Base-by-base conservation (phyloP, 2,797 vertebrate species). In the Buphagus erythrorhynchus region DNA sequence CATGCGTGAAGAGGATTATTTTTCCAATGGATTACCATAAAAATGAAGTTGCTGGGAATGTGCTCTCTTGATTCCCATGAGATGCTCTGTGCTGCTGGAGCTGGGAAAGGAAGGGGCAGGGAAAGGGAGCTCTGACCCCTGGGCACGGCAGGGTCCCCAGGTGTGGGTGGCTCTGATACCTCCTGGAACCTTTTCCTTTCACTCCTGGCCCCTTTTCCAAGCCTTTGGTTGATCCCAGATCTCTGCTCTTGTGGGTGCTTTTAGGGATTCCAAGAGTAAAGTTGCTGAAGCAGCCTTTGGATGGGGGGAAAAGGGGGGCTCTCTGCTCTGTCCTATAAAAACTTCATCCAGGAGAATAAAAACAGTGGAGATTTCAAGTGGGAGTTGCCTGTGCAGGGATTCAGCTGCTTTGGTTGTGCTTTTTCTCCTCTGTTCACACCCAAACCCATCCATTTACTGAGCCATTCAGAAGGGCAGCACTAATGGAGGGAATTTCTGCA, bases 1-100 rank as follows among this genome's bases (percentile, higher is more conserved):
- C 94, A 95, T 90, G 95, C 74, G 24, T 96, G 96, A 95, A 96
- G 94, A 95, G 94, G 95, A 96, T 96, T 97, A 94, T 86, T 97
- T 95, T 96, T 95, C 95, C 93, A 91, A 61, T 49, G 94, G 95
- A 97, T 97, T 96, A 95, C 65, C 96, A 94, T 96, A 94, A 95
- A 96, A 96, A 97, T 95, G 94, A 96, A 96, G 77, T 85, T 88
- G 74, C 91, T 93, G 94, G 59, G 93, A 92, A 91, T 62, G 91
- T 65, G 74, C 28, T 93, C 90, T 17, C 94, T 67, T 13, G 7
- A 48, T 80, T 95, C 81, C 90, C 77, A 69, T 42, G 91, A 61
- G 91, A 93, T 92, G 76, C 75, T 16, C 88, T 29, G 58, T 69
- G 76, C 90, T 83, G 68, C 85, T 10, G 65, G 86, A 84, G 95